Conservation (phyloP, 1,140 invertebrate genomes). For the Venturia canescens region DNA sequence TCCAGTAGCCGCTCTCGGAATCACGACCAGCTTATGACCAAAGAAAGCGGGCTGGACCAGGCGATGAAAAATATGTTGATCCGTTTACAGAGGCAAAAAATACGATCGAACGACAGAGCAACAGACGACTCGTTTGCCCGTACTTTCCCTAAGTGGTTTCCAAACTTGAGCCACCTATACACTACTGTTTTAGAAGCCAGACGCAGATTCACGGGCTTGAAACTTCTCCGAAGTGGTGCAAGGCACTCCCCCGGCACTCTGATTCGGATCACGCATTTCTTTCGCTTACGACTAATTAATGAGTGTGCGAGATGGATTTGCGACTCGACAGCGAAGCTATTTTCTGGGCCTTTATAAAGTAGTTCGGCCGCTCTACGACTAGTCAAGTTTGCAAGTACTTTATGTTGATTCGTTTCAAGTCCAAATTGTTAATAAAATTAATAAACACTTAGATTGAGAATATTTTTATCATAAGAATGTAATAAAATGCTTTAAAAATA, state of each 20-base stretch:
- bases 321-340: too few species aligned
- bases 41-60: slow-evolving; percentile 23
- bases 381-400: too few species aligned
- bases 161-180: not conserved
- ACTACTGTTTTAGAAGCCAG: not conserved
- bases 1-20: not conserved
- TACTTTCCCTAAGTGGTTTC: slow-evolving; percentile 15
- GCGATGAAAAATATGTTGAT: slow-evolving; percentile 17
- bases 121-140: not conserved
- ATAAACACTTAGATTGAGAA: too few species aligned
- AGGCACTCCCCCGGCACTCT: not conserved
- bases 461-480: too few species aligned
- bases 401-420: too few species aligned
- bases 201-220: not conserved
- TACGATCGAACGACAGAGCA: not conserved
- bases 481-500: too few species aligned
- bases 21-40: not conserved
- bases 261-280: not conserved
- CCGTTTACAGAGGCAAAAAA: not conserved
- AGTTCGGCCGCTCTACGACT: too few species aligned
- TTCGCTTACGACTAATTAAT: too few species aligned
- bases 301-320: too few species aligned
- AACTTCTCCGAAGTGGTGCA: slow-evolving; percentile 26
- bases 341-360: too few species aligned
- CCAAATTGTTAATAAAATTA: too few species aligned